Evolutionary conservation across 2,888 invertebrate species (phyloP), one percentile per base, ranked within the genome.

Genomic region (Trichogramma evanescens): DNA sequence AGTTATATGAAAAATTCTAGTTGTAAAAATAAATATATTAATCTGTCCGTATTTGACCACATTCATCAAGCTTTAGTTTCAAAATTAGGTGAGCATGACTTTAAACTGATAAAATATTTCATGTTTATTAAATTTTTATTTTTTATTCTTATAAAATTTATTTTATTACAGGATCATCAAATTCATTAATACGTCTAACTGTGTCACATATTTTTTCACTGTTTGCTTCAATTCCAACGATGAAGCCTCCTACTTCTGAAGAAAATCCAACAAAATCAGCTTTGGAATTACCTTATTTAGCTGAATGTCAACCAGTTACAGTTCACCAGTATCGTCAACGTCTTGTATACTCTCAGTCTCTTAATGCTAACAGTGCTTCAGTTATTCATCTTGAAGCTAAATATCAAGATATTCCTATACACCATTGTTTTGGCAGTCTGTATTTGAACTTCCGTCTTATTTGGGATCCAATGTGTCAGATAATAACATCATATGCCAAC

Each of bases 381-480:
- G 10, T 86, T 62, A 81, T 81, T 4, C 82, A 83, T 56, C 61
- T 77, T 69, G 78, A 82, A 53, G 81, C 84, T 0, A 81, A 82
- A 5, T 88, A 83, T 67, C 81, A 83, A 69, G 79, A 83, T 67
- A 84, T 89, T 69, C 86, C 89, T 0, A 73, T 97, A 26, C 82
- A 87, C 63, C 93, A 90, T 70, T 82, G 95, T 70, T 81, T 95
- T 43, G 94, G 95, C 2, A 83, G 86, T 62, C 80, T 95, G 54
- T 91, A 90, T 75, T 82, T 90, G 26, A 95, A 95, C 75, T 95
- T 97, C 71, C 89, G 91, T 68, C 80, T 93, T 9, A 75, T 97
- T 0, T 96, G 96, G 96, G 88, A 90, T 64, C 93, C 95, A 0
- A 82, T 90, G 0, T 81, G 83, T 10, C 85, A 89, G 71, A 81